phyloP scores from a whole-genome alignment of 2,797 vertebrate species.

The Uromys caudimaculatus region DNA sequence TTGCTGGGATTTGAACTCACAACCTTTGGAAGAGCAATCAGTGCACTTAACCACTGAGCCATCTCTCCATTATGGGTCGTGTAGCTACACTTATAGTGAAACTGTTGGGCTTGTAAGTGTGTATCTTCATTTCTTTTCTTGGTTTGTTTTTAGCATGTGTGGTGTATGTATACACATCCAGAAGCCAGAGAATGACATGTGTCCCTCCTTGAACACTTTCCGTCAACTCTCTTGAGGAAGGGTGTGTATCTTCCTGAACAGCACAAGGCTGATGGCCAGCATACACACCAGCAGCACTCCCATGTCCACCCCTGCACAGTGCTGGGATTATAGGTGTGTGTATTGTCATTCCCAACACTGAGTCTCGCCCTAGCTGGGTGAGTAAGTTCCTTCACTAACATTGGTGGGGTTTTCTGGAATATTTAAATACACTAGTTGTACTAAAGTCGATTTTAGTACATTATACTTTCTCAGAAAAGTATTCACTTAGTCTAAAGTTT shows the following conservation, averaged over 20 bases:
- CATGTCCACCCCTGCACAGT: not conserved
- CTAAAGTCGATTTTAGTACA: constrained; percentile 22
- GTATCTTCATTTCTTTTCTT: not conserved
- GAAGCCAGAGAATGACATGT: not conserved
- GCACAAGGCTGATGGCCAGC: not conserved
- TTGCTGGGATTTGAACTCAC: too few relatives aligned
- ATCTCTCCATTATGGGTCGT: not conserved
- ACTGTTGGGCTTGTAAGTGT: not conserved
- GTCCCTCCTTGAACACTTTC: not conserved
- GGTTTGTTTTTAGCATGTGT: not conserved
- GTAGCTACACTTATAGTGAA: not conserved
- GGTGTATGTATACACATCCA: not conserved
- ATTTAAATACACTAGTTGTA: constrained; percentile 7
- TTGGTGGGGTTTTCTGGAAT: not conserved
- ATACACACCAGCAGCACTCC: not conserved
- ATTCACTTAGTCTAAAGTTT: not conserved
- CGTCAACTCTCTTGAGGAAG: not conserved
- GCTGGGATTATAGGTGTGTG: not conserved
- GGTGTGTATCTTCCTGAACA: not conserved
- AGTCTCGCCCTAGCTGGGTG: not conserved
- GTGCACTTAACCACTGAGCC: too few relatives aligned
- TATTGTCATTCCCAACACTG: not conserved
- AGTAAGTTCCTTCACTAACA: not conserved
- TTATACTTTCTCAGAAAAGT: not conserved
- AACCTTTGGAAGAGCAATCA: too few relatives aligned